phyloP scores from a whole-genome alignment of 53 echinoderm and acorn worm species.

The Luidia sarsii region DNA sequence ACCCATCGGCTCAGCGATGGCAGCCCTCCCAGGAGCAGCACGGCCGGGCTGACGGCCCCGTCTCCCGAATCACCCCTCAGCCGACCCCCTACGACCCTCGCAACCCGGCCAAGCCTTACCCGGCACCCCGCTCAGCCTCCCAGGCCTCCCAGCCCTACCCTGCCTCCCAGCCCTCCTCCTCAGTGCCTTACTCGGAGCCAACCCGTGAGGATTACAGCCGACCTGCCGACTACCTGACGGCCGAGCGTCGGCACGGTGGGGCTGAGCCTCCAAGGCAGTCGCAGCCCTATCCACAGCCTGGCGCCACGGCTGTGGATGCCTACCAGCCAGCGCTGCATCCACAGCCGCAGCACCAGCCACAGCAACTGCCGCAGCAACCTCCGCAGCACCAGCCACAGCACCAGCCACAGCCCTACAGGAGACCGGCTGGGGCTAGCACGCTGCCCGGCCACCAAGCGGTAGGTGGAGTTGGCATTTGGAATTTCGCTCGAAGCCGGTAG shows the following conservation, averaged over 20 bases:
- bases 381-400: constrained; percentile 5
- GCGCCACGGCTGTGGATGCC: neutral
- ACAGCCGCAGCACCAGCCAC: constrained; percentile 5
- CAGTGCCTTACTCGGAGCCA: constrained; percentile 22
- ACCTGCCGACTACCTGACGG: neutral
- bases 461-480: too few species aligned
- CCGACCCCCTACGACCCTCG: constrained; percentile 8
- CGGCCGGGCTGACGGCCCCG: neutral
- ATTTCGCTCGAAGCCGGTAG: too few species aligned
- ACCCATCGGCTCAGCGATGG: constrained; percentile 26
- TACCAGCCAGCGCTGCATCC: constrained; percentile 17
- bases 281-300: constrained; percentile 18
- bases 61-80: constrained; percentile 37
- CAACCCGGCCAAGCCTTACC: neutral
- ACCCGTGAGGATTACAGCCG: constrained; percentile 19
- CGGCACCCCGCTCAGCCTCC: neutral
- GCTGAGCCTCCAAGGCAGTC: neutral
- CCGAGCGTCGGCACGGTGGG: neutral
- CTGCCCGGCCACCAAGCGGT: constrained; percentile 23
- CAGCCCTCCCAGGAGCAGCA: constrained; percentile 20
- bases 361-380: constrained; percentile 8
- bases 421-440: neutral
- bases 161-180: constrained; percentile 5
- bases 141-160: neutral
- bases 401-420: constrained; percentile 8